Evolutionary conservation across 2,888 invertebrate species (phyloP), one percentile per base, ranked within the genome.

Genomic region (Agrochola litura): DNA sequence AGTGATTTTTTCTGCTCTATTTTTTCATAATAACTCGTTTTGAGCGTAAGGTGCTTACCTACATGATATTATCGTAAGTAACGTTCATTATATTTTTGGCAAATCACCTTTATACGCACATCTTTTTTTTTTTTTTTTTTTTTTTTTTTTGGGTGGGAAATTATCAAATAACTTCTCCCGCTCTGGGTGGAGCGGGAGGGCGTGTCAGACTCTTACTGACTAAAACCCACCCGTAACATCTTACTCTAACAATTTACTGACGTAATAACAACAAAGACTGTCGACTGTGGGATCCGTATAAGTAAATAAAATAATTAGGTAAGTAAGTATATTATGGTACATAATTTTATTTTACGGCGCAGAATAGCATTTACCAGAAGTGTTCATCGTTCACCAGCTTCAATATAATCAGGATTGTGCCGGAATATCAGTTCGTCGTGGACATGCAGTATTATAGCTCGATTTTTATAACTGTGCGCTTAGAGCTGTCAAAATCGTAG

Each of bases 11-110:
- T 80, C 8, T 67, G 25, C 66, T 80, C 65, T 22, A 41, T 80
- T 75, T 79, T 82, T 73, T 83, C 58, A 64, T 74, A 72, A 72
- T 73, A 83, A 68, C 74, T 71, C 30, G 30, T 58, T 63, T 68
- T 54, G 58, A 37, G n/a, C 54, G 4, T 67, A 78, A 66, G 73
- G 58, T 71, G 67, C 73, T 83, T 71, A 83, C 52, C 52, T 52
- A 22, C 73, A 68, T 64, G 70, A 16, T 70, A 73, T 71, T 70
- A 73, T 71, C 73, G 41, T 74, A 74, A 71, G 67, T 64, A 67
- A 67, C 30, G 22, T 78, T 74, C 54, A 74, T 73, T 71, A 64
- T 64, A 61, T 78, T 77, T 81, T 58, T 67, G 63, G 22, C 30
- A 67, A 71, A 73, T 77, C 73, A 73, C 67, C 41, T 78, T 83